Evolutionary conservation across 2,888 invertebrate genomes (phyloP).

Genomic region (Urechis unicinctus): DNA sequence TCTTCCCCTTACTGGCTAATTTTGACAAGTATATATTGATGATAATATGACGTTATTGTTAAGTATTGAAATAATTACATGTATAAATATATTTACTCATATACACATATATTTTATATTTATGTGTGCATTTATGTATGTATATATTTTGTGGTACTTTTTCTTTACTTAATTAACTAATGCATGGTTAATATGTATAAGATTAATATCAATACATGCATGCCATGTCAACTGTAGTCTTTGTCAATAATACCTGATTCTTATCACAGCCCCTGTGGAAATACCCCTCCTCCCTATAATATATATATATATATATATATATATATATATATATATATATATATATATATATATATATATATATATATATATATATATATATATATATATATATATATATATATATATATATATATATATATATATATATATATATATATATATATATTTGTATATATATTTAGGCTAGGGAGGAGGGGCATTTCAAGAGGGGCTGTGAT

Average conservation of each 20-base stretch:
- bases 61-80: neutral
- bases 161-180: no score
- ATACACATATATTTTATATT: no score
- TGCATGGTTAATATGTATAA: no score
- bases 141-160: no score
- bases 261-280: neutral
- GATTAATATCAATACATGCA: no score
- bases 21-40: slow-evolving; percentile 36
- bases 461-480: neutral
- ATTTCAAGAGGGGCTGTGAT: neutral
- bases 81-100: no score
- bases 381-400: slow-evolving; percentile 3
- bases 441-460: no score
- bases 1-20: slow-evolving; percentile 61
- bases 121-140: no score
- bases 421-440: slow-evolving; percentile 1
- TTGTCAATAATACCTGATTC: neutral
- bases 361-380: slow-evolving; percentile 2
- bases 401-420: neutral
- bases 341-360: neutral
- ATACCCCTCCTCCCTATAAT: neutral
- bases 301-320: neutral
- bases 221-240: no score
- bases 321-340: slow-evolving; percentile 4
- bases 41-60: no score